Evolutionary conservation across 2,888 invertebrate species (phyloP), one percentile per base, ranked within the genome.

Genomic region (Oligia strigilis): DNA sequence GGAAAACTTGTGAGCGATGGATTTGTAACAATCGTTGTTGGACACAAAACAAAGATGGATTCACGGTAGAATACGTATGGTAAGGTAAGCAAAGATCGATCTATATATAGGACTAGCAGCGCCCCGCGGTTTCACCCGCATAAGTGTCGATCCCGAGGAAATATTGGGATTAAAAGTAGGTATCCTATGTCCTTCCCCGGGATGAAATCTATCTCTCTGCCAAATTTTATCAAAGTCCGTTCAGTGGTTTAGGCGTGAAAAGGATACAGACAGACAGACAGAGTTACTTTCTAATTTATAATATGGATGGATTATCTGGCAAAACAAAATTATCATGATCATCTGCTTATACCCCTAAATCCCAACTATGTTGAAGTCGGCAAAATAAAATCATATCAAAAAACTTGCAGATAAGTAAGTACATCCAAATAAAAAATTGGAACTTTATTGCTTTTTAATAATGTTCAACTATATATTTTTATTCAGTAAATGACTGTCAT

Each of bases 31-130:
- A 62, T 55, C 60, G 52, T 58, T 66, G 70, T n/a, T 83, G 60
- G 69, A 78, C 29, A 70, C 17, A 66, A 66, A 71, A 78, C 83
- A 83, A 83, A 40, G 58, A 65, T 66, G 6, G 40, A 52, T 23
- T 71, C 46, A n/a, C n/a, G 36, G 11, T 58, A 46, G 14, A 36
- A 46, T 14, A 49, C 19, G 8, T 46, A 43, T 43, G 4, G 17
- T 29, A 43, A 55, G 29, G 23, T 52, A 23, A 72, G n/a, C 29
- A 29, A n/a, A 60, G 23, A 23, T 1, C n/a, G 11, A n/a, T 11
- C 4, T 23, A n/a, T n/a, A 9, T n/a, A 58, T 23, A 58, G n/a
- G 4, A 36, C 2, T 36, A 36, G 36, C 36, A 36, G 36, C 36
- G 36, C 36, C 36, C 36, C 36, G 36, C 36, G 36, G 4, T 36